Percentiles rank a stretch among this genome's conserved stretches.
Evolutionary conservation across 2,113 vertebrate genomes (phyloP).

Genomic region (Australoheros scitulus): DNA sequence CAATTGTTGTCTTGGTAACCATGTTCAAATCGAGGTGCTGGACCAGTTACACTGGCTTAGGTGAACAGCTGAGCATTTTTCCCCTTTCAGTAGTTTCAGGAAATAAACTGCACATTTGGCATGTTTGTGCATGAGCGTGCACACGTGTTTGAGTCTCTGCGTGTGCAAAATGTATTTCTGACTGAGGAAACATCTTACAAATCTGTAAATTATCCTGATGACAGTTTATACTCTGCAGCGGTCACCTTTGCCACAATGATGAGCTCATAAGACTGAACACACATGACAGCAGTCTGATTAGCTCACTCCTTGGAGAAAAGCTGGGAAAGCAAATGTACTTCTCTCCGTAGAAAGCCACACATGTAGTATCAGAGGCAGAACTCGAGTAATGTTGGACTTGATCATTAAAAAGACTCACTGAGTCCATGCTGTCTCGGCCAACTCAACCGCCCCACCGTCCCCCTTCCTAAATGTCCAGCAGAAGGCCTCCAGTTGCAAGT

Average conservation of each 20-base stretch:
- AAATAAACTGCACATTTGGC: not conserved
- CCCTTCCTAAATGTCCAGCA: not conserved
- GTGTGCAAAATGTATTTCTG: not conserved
- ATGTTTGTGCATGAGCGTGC: not conserved
- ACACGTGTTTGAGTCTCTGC: not conserved
- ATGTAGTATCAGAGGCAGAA: slow-evolving; percentile 21
- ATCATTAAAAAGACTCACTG: not conserved
- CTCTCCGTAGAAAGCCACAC: slow-evolving; percentile 40
- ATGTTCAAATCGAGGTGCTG: slow-evolving; percentile 6
- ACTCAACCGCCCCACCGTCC: not conserved
- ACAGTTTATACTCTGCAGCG: slow-evolving; percentile 61
- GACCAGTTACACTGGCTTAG: slow-evolving; percentile 4
- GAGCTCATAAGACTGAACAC: slow-evolving; percentile 45
- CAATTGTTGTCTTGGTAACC: slow-evolving; percentile 52
- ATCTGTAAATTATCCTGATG: slow-evolving; percentile 59
- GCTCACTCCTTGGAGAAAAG: slow-evolving; percentile 39
- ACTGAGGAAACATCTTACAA: slow-evolving; percentile 41
- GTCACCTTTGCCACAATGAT: slow-evolving; percentile 50
- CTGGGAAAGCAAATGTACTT: slow-evolving; percentile 42
- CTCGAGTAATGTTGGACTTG: slow-evolving; percentile 41
- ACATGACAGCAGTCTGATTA: slow-evolving; percentile 27
- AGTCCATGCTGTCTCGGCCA: slow-evolving; percentile 7
- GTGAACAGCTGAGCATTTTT: not conserved
- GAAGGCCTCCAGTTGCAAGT: not conserved
- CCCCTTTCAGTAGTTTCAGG: not conserved